Base-by-base conservation (phyloP, 2,797 vertebrate species). In the Clarias fuscus region DNA sequence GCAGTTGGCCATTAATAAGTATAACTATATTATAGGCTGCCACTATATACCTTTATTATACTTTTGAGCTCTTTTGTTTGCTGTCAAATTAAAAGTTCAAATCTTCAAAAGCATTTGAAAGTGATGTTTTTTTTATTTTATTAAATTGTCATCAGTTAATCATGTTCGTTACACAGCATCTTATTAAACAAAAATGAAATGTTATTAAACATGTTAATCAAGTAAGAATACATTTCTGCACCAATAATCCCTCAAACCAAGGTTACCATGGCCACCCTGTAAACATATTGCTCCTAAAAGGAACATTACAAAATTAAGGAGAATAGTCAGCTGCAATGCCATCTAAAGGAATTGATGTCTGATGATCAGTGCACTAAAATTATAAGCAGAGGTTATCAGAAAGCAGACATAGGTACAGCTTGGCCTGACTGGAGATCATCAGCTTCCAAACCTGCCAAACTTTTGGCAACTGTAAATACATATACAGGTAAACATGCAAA, bases 381-480 rank as follows among this genome's bases (percentile, higher is more conserved):
- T 81, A 83, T 78, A 85, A 91, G 6, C 3, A 79, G 68, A 61
- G 17, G 33, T 53, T 84, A n/a, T 84, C 75, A 27, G 62, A 27
- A 90, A 84, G 88, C 90, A 90, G 91, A 91, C 77, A 86, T 72
- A 83, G 91, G 90, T 91, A 93, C 73, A 82, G 70, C 15, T 48
- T 6, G 71, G 27, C 13, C 4, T 40, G 24, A 75, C 2, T 27
- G 37, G 83, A 87, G 27, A 40, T 89, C 75, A 72, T 89, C 75
- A 72, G 80, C 30, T 86, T 18, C 61, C 72, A 84, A 76, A 87
- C 71, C 71, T 70, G 72, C 77, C 84, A 84, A 88, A 89, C 70
- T 91, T 93, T 89, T 91, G 91, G 90, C 88, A 24, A 89, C 37
- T 64, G 77, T 80, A 90, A n/a, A 10, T 22, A n/a, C 40, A 17